Evolutionary conservation across 2,888 invertebrate species (phyloP).

Genomic region (Keiferia lycopersicella): DNA sequence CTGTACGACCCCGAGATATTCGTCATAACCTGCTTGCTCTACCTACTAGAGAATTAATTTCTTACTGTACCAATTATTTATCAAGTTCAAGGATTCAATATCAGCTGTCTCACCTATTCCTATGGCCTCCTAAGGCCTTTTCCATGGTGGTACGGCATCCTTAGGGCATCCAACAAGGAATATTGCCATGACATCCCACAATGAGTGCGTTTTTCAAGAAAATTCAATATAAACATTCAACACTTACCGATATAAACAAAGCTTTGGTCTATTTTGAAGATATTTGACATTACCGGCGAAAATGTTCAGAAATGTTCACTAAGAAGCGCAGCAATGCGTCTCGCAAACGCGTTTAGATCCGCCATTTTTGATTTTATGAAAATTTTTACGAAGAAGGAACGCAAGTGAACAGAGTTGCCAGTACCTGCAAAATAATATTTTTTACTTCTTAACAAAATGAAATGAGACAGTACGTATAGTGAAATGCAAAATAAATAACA

Average conservation of each 20-base stretch:
- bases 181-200: neutral
- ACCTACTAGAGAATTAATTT: no score
- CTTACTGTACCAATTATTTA: no score
- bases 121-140: no score
- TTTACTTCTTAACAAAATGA: neutral
- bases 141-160: no score
- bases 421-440: neutral
- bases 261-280: conserved; percentile 38
- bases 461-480: no score
- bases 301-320: conserved; percentile 48
- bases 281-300: conserved; percentile 59
- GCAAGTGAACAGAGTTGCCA: neutral
- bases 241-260: conserved; percentile 20
- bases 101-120: no score
- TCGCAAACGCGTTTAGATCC: conserved; percentile 38
- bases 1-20: no score
- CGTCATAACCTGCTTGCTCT: no score
- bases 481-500: no score
- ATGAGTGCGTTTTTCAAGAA: no score
- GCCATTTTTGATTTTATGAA: conserved; percentile 46
- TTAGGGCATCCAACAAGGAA: neutral
- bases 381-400: neutral
- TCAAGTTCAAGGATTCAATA: no score
- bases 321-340: conserved; percentile 63
- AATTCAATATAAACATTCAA: neutral